Conservation (phyloP, 2,113 vertebrate genomes). For the Podocnemis expansa region DNA sequence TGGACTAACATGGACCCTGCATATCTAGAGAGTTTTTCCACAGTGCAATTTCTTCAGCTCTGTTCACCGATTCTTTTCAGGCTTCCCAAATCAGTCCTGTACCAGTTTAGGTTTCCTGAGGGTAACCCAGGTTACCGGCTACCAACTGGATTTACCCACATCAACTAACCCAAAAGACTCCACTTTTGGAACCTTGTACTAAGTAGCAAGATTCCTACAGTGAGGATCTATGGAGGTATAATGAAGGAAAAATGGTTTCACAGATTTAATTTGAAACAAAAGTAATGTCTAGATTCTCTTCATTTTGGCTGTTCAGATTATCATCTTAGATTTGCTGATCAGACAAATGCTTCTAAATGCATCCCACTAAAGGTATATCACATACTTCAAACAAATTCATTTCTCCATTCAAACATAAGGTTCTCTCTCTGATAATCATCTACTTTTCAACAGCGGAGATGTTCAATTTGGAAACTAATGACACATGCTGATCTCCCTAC, state of each 20-base stretch:
- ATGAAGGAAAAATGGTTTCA: background rate
- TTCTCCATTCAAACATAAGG: background rate
- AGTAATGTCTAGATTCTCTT: background rate
- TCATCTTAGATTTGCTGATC: background rate
- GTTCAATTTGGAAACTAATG: background rate
- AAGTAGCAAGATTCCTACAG: background rate
- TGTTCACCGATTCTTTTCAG: background rate
- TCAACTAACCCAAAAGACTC: background rate
- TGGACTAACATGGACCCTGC: background rate
- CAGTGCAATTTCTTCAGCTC: background rate
- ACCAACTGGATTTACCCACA: background rate
- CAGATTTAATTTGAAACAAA: background rate
- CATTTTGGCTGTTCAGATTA: background rate
- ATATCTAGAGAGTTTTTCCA: background rate
- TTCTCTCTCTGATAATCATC: background rate
- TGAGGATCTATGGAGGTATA: background rate
- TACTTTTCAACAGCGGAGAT: background rate
- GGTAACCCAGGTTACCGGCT: background rate
- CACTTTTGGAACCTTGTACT: fast-evolving
- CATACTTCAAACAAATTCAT: background rate
- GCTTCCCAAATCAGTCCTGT: background rate
- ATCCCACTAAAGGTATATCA: background rate
- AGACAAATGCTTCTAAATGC: background rate
- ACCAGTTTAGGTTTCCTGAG: background rate
- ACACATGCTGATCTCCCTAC: background rate